These are phyloP conservation scores for Montifringilla adamsi DNA, from an alignment of 2,113 vertebrate species.

Conservation along the genomic window DNA sequence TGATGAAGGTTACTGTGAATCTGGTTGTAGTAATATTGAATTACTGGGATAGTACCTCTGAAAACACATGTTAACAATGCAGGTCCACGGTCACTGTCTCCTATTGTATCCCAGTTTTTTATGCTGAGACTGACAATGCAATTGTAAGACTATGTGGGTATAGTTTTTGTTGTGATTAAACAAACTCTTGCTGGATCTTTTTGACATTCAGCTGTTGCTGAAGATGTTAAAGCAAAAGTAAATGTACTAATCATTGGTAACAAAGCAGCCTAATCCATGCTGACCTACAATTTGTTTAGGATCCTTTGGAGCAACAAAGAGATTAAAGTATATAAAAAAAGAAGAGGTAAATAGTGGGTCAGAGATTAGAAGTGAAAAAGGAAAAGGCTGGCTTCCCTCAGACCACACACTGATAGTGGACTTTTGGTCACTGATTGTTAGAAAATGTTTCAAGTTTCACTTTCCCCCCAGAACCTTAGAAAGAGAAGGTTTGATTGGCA, in stretches of 20 bases:
- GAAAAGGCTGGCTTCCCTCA: conserved; percentile 73
- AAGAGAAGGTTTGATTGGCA: conserved; percentile 90
- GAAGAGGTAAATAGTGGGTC: conserved; percentile 80
- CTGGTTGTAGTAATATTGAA: not conserved
- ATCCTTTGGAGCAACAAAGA: conserved; percentile 81
- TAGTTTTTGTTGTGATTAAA: conserved; percentile 56
- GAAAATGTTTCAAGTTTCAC: conserved; percentile 73
- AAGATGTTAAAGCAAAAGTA: conserved; percentile 89
- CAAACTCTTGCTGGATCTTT: conserved; percentile 62
- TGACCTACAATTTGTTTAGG: conserved; percentile 89
- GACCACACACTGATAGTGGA: conserved; percentile 97
- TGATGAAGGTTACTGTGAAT: not conserved
- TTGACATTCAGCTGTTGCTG: conserved; percentile 84
- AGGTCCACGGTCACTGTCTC: not conserved
- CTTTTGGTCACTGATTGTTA: conserved; percentile 84
- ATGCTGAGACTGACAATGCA: not conserved
- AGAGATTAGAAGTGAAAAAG: conserved; percentile 90
- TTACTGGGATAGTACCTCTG: not conserved
- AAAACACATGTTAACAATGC: not conserved
- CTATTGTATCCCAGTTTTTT: not conserved
- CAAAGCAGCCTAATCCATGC: conserved; percentile 90
- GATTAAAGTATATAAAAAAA: conserved; percentile 87
- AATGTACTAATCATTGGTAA: conserved; percentile 81
- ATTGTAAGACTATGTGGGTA: not conserved
- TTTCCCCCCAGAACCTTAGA: conserved; percentile 63